Evolutionary conservation across 2,113 vertebrate genomes (phyloP), one percentile per base, ranked within the genome.

Genomic region (Hiodon tergisus): DNA sequence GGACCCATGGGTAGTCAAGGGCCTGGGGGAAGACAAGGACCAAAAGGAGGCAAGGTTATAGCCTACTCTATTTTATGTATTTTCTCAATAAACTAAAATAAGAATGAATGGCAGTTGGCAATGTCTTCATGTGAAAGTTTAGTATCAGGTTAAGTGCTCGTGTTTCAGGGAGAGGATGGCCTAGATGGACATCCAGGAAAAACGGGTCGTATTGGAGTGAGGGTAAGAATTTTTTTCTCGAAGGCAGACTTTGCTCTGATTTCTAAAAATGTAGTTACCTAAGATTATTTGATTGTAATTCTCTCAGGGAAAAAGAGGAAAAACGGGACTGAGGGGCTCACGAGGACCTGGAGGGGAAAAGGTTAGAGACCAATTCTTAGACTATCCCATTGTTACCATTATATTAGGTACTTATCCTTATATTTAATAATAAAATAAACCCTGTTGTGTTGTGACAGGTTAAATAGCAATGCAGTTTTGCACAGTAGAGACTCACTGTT

Each of bases 31-130:
- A 75, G 77, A 60, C 84, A 79, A 62, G 91, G 92, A 31, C 2
- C 0, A 47, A 92, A 90, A 85, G 92, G 92, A 85, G 85, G 88
- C 16, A 94, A 93, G 93, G 93, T 94, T 82, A 84, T 79, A 50
- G n/a, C 67, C 7, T 9, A 2, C 68, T 11, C 68, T 31, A 31
- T 31, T 31, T 31, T 31, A 31, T 31, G 31, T 31, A 31, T 31
- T 31, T 31, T 31, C 31, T 31, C 2, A 31, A 31, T 31, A 31
- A 31, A 31, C 31, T 31, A 31, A 31, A 31, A 31, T 31, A 31
- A 31, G 31, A 31, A 31, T 31, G 31, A 31, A 31, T 2, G 31
- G 31, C 31, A 31, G 31, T 31, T 31, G 0, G 31, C 31, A 31
- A 31, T 31, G 31, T n/a, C n/a, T n/a, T n/a, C 31, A 31, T 31